Percentiles rank a stretch among this genome's conserved stretches.
Evolutionary conservation across 2,888 invertebrate genomes (phyloP).

Genomic region (Hydrotaea cyrtoneurina): DNA sequence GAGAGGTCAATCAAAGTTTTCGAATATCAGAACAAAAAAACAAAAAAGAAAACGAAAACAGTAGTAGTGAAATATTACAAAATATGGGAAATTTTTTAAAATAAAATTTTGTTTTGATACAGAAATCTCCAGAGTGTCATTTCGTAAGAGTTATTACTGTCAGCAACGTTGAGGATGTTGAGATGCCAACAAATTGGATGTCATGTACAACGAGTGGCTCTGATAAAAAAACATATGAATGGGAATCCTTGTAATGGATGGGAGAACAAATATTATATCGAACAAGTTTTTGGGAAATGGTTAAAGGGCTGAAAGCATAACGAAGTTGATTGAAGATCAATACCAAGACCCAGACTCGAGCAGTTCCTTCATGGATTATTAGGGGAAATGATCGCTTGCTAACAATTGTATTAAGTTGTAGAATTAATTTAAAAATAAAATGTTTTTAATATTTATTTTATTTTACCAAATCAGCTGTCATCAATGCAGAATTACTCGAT

Average conservation of each 20-base stretch:
- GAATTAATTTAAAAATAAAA: no score
- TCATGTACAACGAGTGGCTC: no score
- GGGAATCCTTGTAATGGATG: not conserved
- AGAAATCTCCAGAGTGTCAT: conserved; percentile 64
- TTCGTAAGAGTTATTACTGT: conserved; percentile 54
- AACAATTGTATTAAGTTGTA: no score
- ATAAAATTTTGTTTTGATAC: conserved; percentile 45
- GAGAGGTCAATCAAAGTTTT: conserved; percentile 23
- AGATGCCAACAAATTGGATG: not conserved
- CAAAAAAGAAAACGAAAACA: not conserved
- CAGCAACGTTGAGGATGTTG: not conserved
- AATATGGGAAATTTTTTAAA: conserved; percentile 39
- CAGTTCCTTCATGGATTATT: no score
- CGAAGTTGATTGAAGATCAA: no score
- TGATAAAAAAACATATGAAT: not conserved
- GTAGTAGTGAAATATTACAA: conserved; percentile 47
- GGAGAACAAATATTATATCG: not conserved
- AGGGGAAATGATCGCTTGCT: no score
- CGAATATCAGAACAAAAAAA: not conserved
- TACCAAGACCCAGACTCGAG: no score
- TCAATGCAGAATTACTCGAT: no score
- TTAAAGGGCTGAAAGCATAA: no score
- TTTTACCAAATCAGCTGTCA: no score
- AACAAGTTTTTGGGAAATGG: no score
- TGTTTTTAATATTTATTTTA: no score